Base-by-base conservation (phyloP, 2,113 vertebrate species). In the Perca fluviatilis region DNA sequence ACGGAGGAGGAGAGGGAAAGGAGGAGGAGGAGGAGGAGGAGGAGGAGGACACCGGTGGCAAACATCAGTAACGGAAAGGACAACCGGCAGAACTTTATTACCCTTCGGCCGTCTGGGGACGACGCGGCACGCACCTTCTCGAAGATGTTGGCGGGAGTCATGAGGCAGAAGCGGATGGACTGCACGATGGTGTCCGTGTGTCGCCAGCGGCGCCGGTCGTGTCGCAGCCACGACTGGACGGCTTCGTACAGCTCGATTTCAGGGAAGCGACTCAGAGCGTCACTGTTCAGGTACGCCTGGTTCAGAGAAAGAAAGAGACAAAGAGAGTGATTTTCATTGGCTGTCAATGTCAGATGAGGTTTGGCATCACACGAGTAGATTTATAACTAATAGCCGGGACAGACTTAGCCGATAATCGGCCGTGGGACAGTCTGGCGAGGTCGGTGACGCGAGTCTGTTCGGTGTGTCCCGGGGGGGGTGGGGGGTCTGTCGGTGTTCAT, bases 101-200 rank as follows among this genome's bases (percentile, higher is more conserved):
- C 33, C 33, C 33, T 6, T 33, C 1, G 33, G 33, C 33, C 33
- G 33, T 33, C 33, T 33, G 40, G 11, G 40, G 10, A 43, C 10
- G 40, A 5, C 3, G 30, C 40, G 1, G 14, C 1, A 0, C 91
- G 56, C 93, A 98, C 98, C 97, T 99, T 99, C 95, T 99, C 98
- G 43, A 99, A 99, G 94, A 99, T 97, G 95, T 97, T 97, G 91
- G 98, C 96, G 16, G 98, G 97, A 54, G 97, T 98, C 98, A 99
- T 99, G 96, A 99, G 97, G 92, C 98, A 98, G 96, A 99, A 99
- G 93, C 98, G 97, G 94, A 99, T 95, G 88, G 98, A 99, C 95
- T 98, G 98, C 93, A 99, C 97, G 84, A 99, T 97, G 93, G 97
- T 95, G 95, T 99, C 98, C 18, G 98, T 98, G 95, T 99, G 98